Conservation (phyloP, 2,797 vertebrate species). For the Aeoliscus strigatus region DNA sequence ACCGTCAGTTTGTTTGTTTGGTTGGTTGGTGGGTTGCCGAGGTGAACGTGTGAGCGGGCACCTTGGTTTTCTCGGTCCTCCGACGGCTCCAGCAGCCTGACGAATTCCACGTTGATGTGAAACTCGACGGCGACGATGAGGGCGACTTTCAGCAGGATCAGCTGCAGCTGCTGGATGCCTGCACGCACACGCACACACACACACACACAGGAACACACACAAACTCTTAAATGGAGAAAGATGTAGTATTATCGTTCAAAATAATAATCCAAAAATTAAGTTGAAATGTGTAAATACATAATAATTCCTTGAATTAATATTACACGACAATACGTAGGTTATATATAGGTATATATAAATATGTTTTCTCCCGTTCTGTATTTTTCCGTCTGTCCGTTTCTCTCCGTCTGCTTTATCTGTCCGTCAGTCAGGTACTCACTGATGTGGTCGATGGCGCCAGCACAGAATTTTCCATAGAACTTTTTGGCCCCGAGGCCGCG, state of each 20-base stretch:
- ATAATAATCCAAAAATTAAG: too few species aligned
- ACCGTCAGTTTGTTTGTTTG: too few species aligned
- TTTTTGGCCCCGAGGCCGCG: conserved; percentile 94
- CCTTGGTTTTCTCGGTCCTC: conserved; percentile 93
- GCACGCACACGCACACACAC: conserved; percentile 20
- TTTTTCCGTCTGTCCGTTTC: too few species aligned
- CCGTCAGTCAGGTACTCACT: conserved; percentile 78
- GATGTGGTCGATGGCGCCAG: conserved; percentile 95
- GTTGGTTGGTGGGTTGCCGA: too few species aligned
- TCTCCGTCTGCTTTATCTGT: too few species aligned
- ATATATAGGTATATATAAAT: too few species aligned
- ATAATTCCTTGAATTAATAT: too few species aligned
- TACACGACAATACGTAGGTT: too few species aligned
- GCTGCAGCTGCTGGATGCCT: conserved; percentile 97
- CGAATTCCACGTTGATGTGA: conserved; percentile 92
- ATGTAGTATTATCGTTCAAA: too few species aligned
- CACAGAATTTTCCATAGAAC: conserved; percentile 97
- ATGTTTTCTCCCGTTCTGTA: too few species aligned
- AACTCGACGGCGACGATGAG: conserved; percentile 93
- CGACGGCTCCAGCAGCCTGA: conserved; percentile 88
- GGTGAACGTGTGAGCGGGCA: conserved; percentile 31
- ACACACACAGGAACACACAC: not conserved
- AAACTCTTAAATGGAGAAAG: too few species aligned
- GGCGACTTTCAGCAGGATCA: conserved; percentile 93
- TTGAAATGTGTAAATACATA: too few species aligned